A percentile compares a stretch with the other conserved stretches of the same genome.
Evolutionary conservation across 64 coral and sea anemone genomes (phyloP).

Genomic region (Anthopleura sola): DNA sequence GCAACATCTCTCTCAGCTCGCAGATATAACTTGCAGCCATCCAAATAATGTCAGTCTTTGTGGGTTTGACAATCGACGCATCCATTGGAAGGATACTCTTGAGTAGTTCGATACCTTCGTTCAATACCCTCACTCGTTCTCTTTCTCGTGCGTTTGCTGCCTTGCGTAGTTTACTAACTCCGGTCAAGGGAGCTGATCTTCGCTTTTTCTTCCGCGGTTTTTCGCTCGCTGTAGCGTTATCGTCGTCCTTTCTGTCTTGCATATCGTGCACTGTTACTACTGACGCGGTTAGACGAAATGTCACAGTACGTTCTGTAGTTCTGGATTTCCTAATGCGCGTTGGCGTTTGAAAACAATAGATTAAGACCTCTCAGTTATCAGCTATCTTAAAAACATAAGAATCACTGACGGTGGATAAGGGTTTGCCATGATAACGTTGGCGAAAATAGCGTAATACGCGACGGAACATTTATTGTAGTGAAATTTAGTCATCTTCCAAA

Average conservation of each 20-base stretch:
- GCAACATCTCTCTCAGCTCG: slow-evolving; percentile 27
- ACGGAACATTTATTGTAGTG: neutral
- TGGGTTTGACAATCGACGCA: slow-evolving; percentile 14
- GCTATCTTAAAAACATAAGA: slow-evolving; percentile 16
- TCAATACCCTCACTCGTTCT: slow-evolving; percentile 6
- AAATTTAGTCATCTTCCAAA: too few relatives aligned
- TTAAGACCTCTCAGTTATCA: slow-evolving; percentile 22
- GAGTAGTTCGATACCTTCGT: slow-evolving; percentile 1
- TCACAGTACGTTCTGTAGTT: neutral
- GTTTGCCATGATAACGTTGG: neutral
- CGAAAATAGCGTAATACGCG: neutral
- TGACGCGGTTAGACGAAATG: neutral
- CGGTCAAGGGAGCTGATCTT: slow-evolving; percentile 15
- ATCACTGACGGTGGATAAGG: neutral
- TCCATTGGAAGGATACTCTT: slow-evolving; percentile 22
- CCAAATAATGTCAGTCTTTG: slow-evolving; percentile 45
- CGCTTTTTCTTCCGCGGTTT: slow-evolving; percentile 20
- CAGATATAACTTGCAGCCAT: slow-evolving; percentile 44
- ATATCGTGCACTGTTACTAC: neutral
- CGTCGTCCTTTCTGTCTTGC: neutral
- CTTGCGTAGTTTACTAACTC: slow-evolving; percentile 55
- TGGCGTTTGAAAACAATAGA: slow-evolving; percentile 30
- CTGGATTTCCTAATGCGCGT: neutral
- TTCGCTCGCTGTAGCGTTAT: neutral
- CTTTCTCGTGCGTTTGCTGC: slow-evolving; percentile 46